Conservation (phyloP, 2,113 vertebrate genomes). For the Rhabdornis inornatus region DNA sequence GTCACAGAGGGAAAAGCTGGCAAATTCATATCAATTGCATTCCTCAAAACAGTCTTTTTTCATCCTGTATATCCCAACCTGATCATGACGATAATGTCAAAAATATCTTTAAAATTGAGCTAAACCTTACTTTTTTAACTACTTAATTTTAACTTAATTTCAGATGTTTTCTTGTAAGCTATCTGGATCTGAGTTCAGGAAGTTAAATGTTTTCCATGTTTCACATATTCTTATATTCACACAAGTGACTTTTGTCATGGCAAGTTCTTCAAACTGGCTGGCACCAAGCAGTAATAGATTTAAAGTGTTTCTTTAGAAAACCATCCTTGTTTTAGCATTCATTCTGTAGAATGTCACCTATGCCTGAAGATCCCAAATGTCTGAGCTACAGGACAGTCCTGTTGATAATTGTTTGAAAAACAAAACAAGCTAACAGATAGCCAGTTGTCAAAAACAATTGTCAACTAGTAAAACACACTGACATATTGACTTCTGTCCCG, state of each 20-base stretch:
- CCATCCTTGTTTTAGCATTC: background rate
- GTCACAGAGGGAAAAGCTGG: background rate
- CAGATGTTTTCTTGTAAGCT: background rate
- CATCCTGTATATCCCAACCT: background rate
- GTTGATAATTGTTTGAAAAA: conserved; percentile 11
- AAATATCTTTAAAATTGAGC: background rate
- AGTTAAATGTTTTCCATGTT: background rate
- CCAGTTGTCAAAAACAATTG: background rate
- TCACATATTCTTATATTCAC: background rate
- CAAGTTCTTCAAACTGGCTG: background rate
- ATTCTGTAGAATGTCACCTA: background rate
- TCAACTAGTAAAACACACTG: background rate
- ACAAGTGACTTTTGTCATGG: background rate
- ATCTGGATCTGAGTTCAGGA: background rate
- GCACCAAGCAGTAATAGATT: conserved; percentile 22
- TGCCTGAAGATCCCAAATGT: background rate
- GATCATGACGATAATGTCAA: background rate
- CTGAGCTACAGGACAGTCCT: conserved; percentile 14
- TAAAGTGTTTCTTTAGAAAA: conserved; percentile 1
- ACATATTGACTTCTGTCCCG: background rate
- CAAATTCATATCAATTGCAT: background rate
- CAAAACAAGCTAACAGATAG: background rate
- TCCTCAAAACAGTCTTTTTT: background rate
- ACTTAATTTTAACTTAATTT: background rate
- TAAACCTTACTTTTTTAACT: background rate